Conservation (phyloP, 2,888 invertebrate genomes). For the Trichogramma evanescens region DNA sequence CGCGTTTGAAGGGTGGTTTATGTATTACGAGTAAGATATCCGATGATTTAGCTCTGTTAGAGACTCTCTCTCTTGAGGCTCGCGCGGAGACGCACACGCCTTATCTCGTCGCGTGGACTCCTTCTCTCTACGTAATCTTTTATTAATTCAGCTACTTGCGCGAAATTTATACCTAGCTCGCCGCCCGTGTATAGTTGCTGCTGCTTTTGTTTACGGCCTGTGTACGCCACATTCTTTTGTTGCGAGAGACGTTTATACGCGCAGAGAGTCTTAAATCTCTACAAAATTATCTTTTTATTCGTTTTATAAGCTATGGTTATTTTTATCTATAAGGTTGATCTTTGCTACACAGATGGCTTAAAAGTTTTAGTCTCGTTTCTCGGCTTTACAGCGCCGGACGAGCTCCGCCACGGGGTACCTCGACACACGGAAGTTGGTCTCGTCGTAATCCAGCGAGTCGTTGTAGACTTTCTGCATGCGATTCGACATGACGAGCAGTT, state of each 20-base stretch:
- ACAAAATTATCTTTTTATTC: conserved; percentile 26
- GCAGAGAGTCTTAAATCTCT: conserved; percentile 38
- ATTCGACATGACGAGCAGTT: conserved; percentile 2
- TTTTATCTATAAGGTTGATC: no score
- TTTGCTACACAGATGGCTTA: no score
- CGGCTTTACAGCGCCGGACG: no score
- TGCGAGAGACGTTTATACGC: conserved; percentile 39
- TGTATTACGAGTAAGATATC: conserved; percentile 48
- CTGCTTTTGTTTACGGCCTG: conserved; percentile 27
- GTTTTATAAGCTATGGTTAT: conserved; percentile 17
- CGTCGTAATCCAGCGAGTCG: background rate
- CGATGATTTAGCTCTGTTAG: conserved; percentile 45
- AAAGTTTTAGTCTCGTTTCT: no score
- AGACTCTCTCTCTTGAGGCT: no score
- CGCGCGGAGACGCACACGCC: no score
- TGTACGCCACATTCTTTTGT: conserved; percentile 12
- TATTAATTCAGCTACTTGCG: conserved; percentile 47
- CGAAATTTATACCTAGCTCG: conserved; percentile 39
- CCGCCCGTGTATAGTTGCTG: conserved; percentile 12
- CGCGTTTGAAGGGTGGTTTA: conserved; percentile 47
- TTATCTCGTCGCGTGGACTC: no score
- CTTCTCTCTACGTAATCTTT: conserved; percentile 40
- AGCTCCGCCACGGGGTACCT: background rate
- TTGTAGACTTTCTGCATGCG: background rate
- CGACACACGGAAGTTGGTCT: conserved; percentile 2